Evolutionary conservation across 2,888 invertebrate genomes (phyloP), one percentile per base, ranked within the genome.

Genomic region (Dugesia japonica): DNA sequence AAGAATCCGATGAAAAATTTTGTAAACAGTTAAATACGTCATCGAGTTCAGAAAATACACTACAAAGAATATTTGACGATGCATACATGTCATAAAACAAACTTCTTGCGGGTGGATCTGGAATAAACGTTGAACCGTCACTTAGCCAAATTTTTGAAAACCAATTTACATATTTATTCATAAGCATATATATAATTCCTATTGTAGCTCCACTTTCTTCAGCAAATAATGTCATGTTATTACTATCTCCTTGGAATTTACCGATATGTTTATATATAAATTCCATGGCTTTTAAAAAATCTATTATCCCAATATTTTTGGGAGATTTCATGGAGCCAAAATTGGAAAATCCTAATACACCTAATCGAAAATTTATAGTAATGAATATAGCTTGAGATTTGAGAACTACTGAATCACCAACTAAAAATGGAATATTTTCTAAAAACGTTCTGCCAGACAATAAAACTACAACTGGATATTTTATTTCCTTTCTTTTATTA

Each of bases 261-360:
- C 4, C n/a, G 20, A 75, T 75, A 27, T 17, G n/a, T n/a, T 75
- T 26, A 4, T 28, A 13, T 56, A 75, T 20, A 23, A n/a, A 26
- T 73, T 75, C 26, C 56, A 75, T 33, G 17, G 75, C 75, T 23
- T 26, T 71, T 1, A 26, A 28, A 71, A 75, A 27, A 26, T 75
- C 75, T 9, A 26, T 26, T 7, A 75, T 73, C 13, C 75, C 75
- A 75, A 42, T 71, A 28, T 75, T 75, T 15, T n/a, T 26, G 17
- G 27, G 23, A 42, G 75, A 38, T 71, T 75, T 71, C 23, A 38
- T 42, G 7, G 33, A 4, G 1, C 73, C 7, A 71, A 75, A 75
- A 71, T 75, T 42, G 17, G 75, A 42, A 28, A 75, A 75, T 75
- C 75, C 75, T 17, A 75, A 75, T 1, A 75, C 27, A 9, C 75